phyloP scores from a whole-genome alignment of 2,113 vertebrate species.

The Carlito syrichta region DNA sequence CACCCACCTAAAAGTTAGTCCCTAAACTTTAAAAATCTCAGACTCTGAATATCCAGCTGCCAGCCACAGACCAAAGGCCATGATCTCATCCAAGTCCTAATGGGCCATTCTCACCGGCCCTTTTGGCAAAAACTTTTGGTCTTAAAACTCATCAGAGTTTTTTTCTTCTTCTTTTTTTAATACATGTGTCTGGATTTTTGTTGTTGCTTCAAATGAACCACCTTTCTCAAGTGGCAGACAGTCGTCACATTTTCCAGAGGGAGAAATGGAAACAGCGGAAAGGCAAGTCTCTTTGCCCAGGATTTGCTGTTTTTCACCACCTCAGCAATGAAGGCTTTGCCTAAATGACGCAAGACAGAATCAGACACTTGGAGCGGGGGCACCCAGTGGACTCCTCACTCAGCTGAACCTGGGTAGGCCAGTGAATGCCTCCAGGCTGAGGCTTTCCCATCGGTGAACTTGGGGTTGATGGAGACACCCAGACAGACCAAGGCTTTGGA shows the following conservation, averaged over 20 bases:
- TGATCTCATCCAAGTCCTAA: background rate
- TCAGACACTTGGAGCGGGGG: background rate
- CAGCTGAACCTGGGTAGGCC: background rate
- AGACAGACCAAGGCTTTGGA: background rate
- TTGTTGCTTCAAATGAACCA: slow-evolving; percentile 24
- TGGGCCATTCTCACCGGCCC: background rate
- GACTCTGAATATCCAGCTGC: background rate
- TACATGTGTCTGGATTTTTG: background rate
- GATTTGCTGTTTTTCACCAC: slow-evolving; percentile 25
- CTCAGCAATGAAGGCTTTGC: background rate
- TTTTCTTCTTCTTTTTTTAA: background rate
- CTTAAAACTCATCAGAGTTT: background rate
- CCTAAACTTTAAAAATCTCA: background rate
- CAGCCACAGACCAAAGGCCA: background rate
- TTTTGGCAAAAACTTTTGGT: background rate
- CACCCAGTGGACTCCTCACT: background rate
- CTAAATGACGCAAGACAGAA: slow-evolving; percentile 47
- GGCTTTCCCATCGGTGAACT: slow-evolving; percentile 5
- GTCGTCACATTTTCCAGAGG: slow-evolving; percentile 65
- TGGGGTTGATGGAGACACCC: background rate
- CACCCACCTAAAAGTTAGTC: background rate
- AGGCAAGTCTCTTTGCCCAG: background rate
- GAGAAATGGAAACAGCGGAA: slow-evolving; percentile 48
- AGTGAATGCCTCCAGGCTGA: background rate
- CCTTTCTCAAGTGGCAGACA: slow-evolving; percentile 34